phyloP scores from a whole-genome alignment of 2,888 invertebrate species.

The Petrophora chlorosata region DNA sequence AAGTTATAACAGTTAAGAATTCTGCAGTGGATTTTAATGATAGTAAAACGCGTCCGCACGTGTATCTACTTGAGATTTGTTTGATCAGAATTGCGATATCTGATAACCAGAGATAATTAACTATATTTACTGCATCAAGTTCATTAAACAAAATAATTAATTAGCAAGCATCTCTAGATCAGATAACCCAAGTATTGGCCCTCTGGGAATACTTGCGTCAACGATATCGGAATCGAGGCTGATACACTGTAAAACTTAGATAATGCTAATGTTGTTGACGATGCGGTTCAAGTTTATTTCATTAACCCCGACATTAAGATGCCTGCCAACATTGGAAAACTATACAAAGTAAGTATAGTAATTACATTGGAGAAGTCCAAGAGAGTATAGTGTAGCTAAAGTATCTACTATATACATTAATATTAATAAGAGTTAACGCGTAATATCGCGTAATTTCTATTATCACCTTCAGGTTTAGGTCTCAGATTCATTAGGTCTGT shows the following conservation, averaged over 20 bases:
- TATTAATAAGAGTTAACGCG: no score
- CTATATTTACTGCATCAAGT: slow-evolving; percentile 26
- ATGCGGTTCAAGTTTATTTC: slow-evolving; percentile 61
- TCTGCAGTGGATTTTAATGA: neutral
- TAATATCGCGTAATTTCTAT: neutral
- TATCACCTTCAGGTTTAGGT: slow-evolving; percentile 1
- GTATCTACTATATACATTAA: no score
- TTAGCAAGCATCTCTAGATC: slow-evolving; percentile 51
- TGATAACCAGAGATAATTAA: slow-evolving; percentile 43
- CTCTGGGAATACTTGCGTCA: slow-evolving; percentile 67
- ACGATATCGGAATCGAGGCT: slow-evolving; percentile 52
- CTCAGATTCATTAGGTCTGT: slow-evolving; percentile 22
- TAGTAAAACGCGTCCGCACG: slow-evolving; percentile 40
- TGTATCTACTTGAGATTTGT: slow-evolving; percentile 38
- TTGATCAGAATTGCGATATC: slow-evolving; percentile 43
- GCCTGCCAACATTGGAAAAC: slow-evolving; percentile 45
- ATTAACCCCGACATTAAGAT: slow-evolving; percentile 60
- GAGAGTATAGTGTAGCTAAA: no score
- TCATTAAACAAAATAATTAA: slow-evolving; percentile 48
- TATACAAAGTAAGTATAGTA: slow-evolving; percentile 25
- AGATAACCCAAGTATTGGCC: slow-evolving; percentile 65
- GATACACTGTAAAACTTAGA: slow-evolving; percentile 42
- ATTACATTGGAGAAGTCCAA: neutral
- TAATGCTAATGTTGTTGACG: slow-evolving; percentile 59
- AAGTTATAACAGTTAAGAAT: neutral